Conservation (phyloP, 2,113 vertebrate species). For the Lichenostomus cassidix region DNA sequence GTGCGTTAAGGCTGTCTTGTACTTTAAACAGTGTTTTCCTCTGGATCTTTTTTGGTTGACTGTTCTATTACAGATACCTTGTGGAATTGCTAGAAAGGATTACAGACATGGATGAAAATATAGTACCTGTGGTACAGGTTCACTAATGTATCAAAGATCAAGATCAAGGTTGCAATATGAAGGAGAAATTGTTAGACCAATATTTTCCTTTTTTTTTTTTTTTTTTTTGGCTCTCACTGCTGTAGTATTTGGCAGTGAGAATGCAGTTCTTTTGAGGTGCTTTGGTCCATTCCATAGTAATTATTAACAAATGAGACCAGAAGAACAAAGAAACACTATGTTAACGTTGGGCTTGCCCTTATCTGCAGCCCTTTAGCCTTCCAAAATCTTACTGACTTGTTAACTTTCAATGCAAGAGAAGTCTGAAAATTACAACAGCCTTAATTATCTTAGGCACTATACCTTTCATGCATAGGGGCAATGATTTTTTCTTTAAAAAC, state of each 20-base stretch:
- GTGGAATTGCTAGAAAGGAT: neutral
- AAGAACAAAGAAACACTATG: neutral
- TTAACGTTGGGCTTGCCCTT: neutral
- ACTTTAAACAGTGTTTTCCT: neutral
- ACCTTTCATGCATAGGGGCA: neutral
- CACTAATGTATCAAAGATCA: neutral
- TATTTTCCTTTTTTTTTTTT: neutral
- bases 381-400: neutral
- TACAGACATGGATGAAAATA: neutral
- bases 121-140: neutral
- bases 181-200: neutral
- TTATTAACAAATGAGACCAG: neutral
- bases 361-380: neutral
- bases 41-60: neutral
- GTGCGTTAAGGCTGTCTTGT: neutral
- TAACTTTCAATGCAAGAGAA: neutral
- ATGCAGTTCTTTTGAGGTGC: neutral
- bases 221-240: neutral
- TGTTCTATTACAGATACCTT: neutral
- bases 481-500: neutral
- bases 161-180: neutral
- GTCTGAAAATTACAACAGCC: neutral
- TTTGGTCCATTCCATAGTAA: neutral
- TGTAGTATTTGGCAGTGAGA: neutral
- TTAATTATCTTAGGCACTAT: neutral